Base-by-base conservation (phyloP, 2,113 vertebrate species). In the Gasterosteus aculeatus region DNA sequence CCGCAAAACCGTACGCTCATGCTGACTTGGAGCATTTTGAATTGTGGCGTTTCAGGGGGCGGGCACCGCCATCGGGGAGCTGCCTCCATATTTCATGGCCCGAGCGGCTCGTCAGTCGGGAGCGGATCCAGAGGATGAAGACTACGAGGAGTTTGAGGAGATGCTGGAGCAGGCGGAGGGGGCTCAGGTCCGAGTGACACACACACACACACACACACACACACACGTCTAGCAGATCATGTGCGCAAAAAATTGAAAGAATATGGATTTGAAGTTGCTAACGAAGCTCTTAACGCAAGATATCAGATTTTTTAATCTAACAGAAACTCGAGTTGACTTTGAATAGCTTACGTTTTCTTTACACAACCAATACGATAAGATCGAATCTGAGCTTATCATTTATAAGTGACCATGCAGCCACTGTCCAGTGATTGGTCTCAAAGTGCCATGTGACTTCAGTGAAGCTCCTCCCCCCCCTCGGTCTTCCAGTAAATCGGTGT, bases 71-170 rank as follows among this genome's bases (percentile, higher is more conserved):
- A 99, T 99, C 2, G 98, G 98, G 80, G 98, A 99, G 88, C 93
- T 99, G 56, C 98, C 98, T 80, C 98, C 98, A 0, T 99, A 99
- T 82, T 99, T 99, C 69, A 99, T 99, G 98, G 98, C 98, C 3
- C 94, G 98, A 79, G 98, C 98, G 1, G 98, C 98, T 49, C 95
- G 98, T 51, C 95, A 97, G 71, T 99, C 98, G 5, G 98, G 98
- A 83, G 94, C 95, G 44, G 98, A 99, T 86, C 97, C 97, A 53
- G 98, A 99, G 80, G 98, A 99, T 88, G 98, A 99, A 79, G 98
- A 99, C 79, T 99, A 99, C 70, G 97, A 99, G 89, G 98, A 99
- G 92, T 99, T 99, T 80, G 98, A 99, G 92, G 98, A 99, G 94
- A 99, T 98, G 97, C 94, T 99, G 80, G 98, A 98, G 92, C 96